Base-by-base conservation (phyloP, 2,113 vertebrate genomes). In the Lepus americanus region DNA sequence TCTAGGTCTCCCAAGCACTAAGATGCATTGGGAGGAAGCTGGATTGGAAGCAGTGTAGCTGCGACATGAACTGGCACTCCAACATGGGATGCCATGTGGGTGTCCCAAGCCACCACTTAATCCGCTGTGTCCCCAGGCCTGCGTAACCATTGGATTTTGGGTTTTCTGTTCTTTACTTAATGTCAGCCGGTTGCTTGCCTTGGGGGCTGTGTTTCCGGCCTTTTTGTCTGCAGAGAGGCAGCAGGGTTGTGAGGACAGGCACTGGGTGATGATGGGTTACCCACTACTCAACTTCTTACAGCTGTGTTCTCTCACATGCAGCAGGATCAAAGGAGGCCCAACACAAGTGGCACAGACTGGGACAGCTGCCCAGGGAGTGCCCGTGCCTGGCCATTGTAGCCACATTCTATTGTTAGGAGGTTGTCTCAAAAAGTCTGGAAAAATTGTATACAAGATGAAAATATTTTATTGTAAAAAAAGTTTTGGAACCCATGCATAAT, bases 331-430 rank as follows among this genome's bases (percentile, higher is more conserved):
- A 55, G 29, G 79, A 82, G 39, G 63, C 59, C 7, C 63, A 61
- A 69, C 77, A 16, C 33, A 22, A n/a, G 22, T 16, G n/a, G 36
- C 16, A 27, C 27, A 19, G 53, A 36, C n/a, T 27, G 33, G 31
- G 61, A 8, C 5, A 2, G 36, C 66, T 85, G 31, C 76, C 49
- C 19, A 1, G 36, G 66, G 49, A 14, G 25, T 19, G 3, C 6
- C 1, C 1, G 74, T 10, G 0, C 11, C 1, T 64, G 3, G 14
- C 63, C 91, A 33, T 36, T 2, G n/a, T 9, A 63, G 9, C n/a
- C 63, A 17, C 2, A 0, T 23, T 72, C 0, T 53, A 16, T 17
- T 53, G 49, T 31, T 61, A 59, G 55, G 19, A 59, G 14, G 19
- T 20, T 59, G 14, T 59, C 55, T 59, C 55, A 59, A 59, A 59